Evolutionary conservation across 1,140 invertebrate genomes (phyloP).

Genomic region (Meloidogyne exigua): DNA sequence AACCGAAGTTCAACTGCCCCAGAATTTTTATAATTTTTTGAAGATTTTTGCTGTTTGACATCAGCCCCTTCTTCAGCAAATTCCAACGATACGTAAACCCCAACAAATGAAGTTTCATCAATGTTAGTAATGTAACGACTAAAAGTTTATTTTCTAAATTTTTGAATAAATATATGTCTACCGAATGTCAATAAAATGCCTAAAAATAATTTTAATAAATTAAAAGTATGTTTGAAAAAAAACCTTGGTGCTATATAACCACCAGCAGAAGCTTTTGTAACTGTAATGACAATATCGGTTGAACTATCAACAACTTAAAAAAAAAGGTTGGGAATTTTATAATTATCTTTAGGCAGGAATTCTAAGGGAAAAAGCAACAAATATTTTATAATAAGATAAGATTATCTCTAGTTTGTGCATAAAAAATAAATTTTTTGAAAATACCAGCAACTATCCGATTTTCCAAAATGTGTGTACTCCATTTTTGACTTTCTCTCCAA

Average conservation of each 20-base stretch:
- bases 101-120: conserved; percentile 18
- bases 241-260: conserved; percentile 32
- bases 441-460: conserved; percentile 22
- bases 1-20: conserved; percentile 21
- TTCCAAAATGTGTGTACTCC: conserved; percentile 37
- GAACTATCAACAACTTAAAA: conserved; percentile 20
- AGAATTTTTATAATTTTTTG: neutral
- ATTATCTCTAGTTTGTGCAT: no score
- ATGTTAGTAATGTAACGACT: conserved; percentile 11
- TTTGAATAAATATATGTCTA: neutral
- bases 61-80: conserved; percentile 8
- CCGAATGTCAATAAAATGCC: conserved; percentile 26
- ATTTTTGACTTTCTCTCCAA: conserved; percentile 38
- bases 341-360: no score
- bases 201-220: neutral
- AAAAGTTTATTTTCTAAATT: neutral
- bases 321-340: no score
- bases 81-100: conserved; percentile 41
- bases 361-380: no score
- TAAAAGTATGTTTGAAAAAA: conserved; percentile 10
- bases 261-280: conserved; percentile 18
- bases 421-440: no score
- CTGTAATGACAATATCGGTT: conserved; percentile 30
- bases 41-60: neutral
- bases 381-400: no score